A percentile compares a stretch with the other conserved stretches of the same genome.
Evolutionary conservation across 1,140 invertebrate genomes (phyloP).

Genomic region (Drosophila virilis): DNA sequence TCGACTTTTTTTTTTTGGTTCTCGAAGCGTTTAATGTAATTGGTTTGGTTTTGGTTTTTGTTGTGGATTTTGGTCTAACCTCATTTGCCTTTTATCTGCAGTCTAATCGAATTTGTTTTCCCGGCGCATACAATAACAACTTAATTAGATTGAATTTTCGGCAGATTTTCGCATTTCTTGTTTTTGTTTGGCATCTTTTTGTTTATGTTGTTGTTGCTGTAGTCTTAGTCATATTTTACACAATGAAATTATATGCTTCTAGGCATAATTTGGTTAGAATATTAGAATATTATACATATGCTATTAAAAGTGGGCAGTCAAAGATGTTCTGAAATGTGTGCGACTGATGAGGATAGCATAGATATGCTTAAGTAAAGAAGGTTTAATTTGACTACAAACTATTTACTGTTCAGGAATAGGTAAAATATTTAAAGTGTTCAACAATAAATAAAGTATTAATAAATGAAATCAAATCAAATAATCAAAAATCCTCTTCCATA

Average conservation of each 20-base stretch:
- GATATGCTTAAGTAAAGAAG: too few relatives aligned
- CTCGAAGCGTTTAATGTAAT: constrained; percentile 71
- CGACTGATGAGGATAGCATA: neutral
- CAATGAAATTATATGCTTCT: constrained; percentile 43
- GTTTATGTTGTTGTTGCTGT: constrained; percentile 4
- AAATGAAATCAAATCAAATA: too few relatives aligned
- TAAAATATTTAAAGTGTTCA: too few relatives aligned
- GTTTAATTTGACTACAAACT: too few relatives aligned
- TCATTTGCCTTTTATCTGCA: constrained; percentile 51
- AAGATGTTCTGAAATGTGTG: neutral
- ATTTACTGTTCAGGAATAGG: too few relatives aligned
- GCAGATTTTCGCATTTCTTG: constrained; percentile 23
- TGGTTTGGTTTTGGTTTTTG: constrained; percentile 56
- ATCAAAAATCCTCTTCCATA: neutral
- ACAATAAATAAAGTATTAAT: too few relatives aligned
- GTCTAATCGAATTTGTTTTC: constrained; percentile 74
- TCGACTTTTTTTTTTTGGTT: constrained; percentile 18
- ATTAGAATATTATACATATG: constrained; percentile 39
- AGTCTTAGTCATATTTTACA: constrained; percentile 58
- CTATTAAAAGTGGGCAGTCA: constrained; percentile 18
- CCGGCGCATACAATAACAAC: constrained; percentile 69
- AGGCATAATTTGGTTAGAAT: constrained; percentile 50
- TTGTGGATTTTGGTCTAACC: constrained; percentile 27
- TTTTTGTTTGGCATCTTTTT: constrained; percentile 10
- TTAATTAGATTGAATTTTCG: constrained; percentile 76